A percentile compares a stretch with the other conserved stretches of the same genome.
Evolutionary conservation across 1,140 invertebrate genomes (phyloP).

Genomic region (Branchinecta lindahli): DNA sequence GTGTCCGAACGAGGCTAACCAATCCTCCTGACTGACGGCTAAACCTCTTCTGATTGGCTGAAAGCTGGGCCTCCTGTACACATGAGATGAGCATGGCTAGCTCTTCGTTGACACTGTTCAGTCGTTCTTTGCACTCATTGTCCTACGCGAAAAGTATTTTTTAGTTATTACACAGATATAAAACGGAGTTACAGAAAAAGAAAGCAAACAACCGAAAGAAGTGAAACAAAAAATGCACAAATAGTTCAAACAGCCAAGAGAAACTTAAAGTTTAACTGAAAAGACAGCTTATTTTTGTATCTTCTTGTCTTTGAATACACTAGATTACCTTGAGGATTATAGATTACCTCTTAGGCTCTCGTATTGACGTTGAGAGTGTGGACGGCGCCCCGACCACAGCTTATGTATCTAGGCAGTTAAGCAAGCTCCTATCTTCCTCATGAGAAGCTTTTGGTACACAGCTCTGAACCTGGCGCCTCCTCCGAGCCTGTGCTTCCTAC

Average conservation of each 20-base stretch:
- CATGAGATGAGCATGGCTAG: slow-evolving; percentile 77
- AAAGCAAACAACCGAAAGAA: neutral
- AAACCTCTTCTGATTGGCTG: slow-evolving; percentile 40
- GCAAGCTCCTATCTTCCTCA: too few species aligned
- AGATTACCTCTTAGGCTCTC: too few species aligned
- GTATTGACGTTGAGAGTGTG: too few species aligned
- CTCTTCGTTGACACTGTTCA: slow-evolving; percentile 74
- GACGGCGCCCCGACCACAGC: too few species aligned
- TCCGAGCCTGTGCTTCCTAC: too few species aligned
- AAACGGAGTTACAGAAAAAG: slow-evolving; percentile 11
- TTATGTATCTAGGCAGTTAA: too few species aligned
- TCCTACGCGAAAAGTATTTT: slow-evolving; percentile 37
- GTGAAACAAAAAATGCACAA: slow-evolving; percentile 4
- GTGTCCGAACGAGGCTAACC: slow-evolving; percentile 58
- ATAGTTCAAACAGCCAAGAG: neutral
- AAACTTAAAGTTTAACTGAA: too few species aligned
- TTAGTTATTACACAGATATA: slow-evolving; percentile 7
- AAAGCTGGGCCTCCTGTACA: slow-evolving; percentile 53
- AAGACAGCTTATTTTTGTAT: too few species aligned
- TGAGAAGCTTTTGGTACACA: too few species aligned
- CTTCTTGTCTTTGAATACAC: too few species aligned
- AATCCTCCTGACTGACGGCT: slow-evolving; percentile 44
- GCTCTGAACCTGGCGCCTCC: too few species aligned
- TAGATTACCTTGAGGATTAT: too few species aligned
- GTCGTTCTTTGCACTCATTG: slow-evolving; percentile 74